Conservation (phyloP, 2,797 vertebrate genomes). For the Phalanger gymnotis region DNA sequence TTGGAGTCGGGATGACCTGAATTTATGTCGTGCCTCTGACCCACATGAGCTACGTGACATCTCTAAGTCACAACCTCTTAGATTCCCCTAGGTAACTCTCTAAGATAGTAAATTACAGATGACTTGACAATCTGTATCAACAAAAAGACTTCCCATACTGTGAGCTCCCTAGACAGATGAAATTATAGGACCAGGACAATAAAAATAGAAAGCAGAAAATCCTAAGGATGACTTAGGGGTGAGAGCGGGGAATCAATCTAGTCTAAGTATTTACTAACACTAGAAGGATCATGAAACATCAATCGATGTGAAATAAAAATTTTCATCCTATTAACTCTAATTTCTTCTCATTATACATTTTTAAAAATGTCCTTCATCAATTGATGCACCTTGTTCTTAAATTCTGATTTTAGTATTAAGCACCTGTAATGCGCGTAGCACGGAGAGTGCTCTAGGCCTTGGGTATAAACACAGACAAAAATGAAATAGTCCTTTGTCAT, state of each 20-base stretch:
- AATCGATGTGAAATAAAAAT: background rate
- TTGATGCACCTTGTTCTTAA: background rate
- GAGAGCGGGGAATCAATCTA: background rate
- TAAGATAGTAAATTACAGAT: background rate
- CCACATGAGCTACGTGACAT: background rate
- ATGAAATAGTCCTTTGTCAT: background rate
- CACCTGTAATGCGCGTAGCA: background rate
- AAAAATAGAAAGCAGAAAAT: background rate
- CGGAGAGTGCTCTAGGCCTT: background rate
- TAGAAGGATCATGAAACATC: too few species aligned
- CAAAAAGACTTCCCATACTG: background rate
- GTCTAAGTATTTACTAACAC: background rate
- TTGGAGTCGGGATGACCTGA: background rate
- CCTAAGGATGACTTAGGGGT: background rate
- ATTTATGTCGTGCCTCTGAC: background rate
- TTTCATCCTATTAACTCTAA: background rate
- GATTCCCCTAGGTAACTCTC: background rate
- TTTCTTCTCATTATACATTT: background rate
- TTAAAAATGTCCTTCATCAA: background rate
- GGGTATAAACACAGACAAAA: background rate
- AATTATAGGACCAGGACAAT: background rate
- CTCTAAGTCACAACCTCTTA: background rate
- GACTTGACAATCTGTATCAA: background rate
- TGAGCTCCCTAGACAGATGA: background rate
- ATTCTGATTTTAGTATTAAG: background rate